Percentiles rank a stretch among this genome's conserved stretches.
Conservation (phyloP, 2,888 invertebrate species). For the Andrena fulva region DNA sequence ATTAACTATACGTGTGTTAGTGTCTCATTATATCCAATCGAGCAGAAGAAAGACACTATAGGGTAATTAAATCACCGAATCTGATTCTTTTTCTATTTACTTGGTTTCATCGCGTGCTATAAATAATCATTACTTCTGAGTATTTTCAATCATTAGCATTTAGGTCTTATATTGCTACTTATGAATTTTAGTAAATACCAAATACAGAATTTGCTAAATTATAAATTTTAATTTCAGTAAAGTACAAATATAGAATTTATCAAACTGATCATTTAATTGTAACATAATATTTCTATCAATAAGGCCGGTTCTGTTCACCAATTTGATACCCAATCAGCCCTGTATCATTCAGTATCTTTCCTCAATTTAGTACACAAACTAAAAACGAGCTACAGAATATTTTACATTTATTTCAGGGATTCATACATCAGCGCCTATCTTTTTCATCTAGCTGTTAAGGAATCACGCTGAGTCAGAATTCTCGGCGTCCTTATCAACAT, state of each 20-base stretch:
- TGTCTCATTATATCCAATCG: not conserved
- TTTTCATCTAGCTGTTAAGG: not conserved
- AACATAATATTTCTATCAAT: no score
- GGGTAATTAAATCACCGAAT: not conserved
- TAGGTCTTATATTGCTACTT: not conserved
- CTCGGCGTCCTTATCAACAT: conserved; percentile 44
- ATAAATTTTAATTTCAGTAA: no score
- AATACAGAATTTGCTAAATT: no score
- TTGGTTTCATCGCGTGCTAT: not conserved
- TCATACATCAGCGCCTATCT: not conserved
- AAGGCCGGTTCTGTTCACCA: no score
- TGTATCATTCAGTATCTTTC: not conserved
- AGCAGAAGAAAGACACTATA: not conserved
- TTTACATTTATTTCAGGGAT: not conserved
- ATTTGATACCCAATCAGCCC: no score
- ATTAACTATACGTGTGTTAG: not conserved
- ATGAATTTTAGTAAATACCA: no score
- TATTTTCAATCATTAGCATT: not conserved
- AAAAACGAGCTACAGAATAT: not conserved
- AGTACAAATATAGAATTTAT: no score
- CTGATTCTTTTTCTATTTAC: not conserved
- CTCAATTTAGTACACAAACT: not conserved
- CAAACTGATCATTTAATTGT: no score
- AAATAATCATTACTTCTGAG: not conserved
- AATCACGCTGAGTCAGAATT: conserved; percentile 9